Evolutionary conservation across 2,888 invertebrate species (phyloP), one percentile per base, ranked within the genome.

Genomic region (Caenorhabditis angaria): DNA sequence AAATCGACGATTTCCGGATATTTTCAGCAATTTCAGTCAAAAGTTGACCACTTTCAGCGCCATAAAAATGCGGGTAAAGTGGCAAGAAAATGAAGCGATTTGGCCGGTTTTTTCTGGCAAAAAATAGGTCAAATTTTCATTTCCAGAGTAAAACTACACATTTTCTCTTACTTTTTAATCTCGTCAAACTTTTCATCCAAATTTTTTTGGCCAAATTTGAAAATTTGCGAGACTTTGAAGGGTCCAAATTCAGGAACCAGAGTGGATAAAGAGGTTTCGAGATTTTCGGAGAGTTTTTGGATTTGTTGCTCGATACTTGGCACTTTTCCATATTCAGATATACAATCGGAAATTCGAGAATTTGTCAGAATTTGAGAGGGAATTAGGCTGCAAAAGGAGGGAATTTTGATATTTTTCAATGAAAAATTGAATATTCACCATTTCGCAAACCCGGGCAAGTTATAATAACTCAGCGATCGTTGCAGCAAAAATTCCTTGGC

Each of bases 61-160:
- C 29, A n/a, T 65, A 68, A 27, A 62, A 80, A 53, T 80, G 76
- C 10, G 75, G 66, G 58, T 80, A 80, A 32, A 80, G 71, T 1
- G 80, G 80, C 32, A 78, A 55, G 50, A 80, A 70, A 47, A 73
- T 65, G 53, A 61, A 68, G 2, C 50, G 35, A 22, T 65, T 55
- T 2, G 72, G 59, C 6, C 72, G 65, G 20, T 60, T 68, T 58
- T 65, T 70, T 55, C n/a, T n/a, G n/a, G n/a, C n/a, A 10, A 67
- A 67, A 41, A n/a, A 18, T 5, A 18, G 3, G 8, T 18, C 1
- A 3, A 18, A 47, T 59, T 24, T 24, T 24, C 14, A 3, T 2
- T 59, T 24, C n/a, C n/a, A n/a, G n/a, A n/a, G n/a, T n/a, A n/a
- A n/a, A n/a, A n/a, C n/a, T 59, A 14, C 27, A 47, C 8, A 59